These are phyloP conservation scores for Heliconius aoede DNA, from an alignment of 2,888 invertebrate species.

Conservation along the genomic window DNA sequence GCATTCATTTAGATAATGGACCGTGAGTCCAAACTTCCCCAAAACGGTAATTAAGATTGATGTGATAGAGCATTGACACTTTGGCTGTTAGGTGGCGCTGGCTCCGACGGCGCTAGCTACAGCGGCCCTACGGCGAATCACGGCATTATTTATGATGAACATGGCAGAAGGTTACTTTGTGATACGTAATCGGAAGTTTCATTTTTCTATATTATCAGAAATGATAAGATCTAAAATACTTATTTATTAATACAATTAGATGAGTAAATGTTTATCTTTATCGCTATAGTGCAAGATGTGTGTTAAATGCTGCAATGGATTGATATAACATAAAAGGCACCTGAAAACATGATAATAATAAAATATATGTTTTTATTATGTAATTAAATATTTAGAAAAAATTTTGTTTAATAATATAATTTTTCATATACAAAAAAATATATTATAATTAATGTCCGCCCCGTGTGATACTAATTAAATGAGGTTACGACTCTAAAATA, in stretches of 20 bases:
- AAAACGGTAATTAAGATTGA: constrained; percentile 69
- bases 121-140: constrained; percentile 9
- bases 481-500: no score
- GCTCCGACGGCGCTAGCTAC: constrained; percentile 25
- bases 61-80: constrained; percentile 61
- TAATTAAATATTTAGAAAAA: no score
- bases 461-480: no score
- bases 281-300: no score
- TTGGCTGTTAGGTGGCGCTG: constrained; percentile 51
- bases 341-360: no score
- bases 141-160: not conserved
- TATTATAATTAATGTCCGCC: no score
- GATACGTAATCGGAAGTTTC: not conserved
- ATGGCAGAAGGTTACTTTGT: constrained; percentile 6
- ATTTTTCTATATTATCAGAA: not conserved
- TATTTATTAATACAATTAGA: not conserved
- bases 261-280: not conserved
- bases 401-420: no score
- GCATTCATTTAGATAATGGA: constrained; percentile 71
- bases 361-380: no score
- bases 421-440: no score
- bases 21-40: constrained; percentile 62
- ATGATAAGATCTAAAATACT: no score
- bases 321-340: no score
- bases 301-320: no score